Evolutionary conservation across 1,140 invertebrate species (phyloP).

Genomic region (Drosophila parabipectinata): DNA sequence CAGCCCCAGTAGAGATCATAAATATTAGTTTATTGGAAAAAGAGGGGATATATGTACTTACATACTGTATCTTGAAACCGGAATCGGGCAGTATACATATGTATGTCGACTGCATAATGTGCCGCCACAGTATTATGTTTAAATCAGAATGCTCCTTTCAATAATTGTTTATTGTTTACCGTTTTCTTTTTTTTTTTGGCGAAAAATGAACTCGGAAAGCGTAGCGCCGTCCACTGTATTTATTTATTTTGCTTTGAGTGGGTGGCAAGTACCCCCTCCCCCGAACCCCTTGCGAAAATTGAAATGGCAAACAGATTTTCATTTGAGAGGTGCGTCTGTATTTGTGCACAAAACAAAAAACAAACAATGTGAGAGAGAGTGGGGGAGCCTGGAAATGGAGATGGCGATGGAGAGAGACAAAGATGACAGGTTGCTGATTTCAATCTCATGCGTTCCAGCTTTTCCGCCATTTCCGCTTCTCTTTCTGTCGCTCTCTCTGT

Average conservation of each 20-base stretch:
- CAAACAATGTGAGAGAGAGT: slow-evolving; percentile 12
- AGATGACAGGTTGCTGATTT: slow-evolving; percentile 34
- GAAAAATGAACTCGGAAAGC: neutral
- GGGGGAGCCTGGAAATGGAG: neutral
- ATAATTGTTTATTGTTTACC: slow-evolving; percentile 6
- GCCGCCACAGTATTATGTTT: neutral
- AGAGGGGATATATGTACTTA: neutral
- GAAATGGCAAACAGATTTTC: slow-evolving; percentile 61
- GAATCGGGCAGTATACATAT: neutral
- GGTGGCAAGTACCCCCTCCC: slow-evolving; percentile 22
- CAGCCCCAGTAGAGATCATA: neutral
- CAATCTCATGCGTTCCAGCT: slow-evolving; percentile 36
- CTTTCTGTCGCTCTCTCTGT: neutral
- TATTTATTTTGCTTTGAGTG: neutral
- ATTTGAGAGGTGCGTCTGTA: slow-evolving; percentile 35
- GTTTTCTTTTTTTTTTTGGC: neutral
- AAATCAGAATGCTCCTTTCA: neutral
- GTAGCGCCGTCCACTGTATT: slow-evolving; percentile 3
- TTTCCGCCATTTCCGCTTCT: slow-evolving; percentile 8
- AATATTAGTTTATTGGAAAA: neutral
- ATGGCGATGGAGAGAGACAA: neutral
- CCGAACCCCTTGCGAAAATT: slow-evolving; percentile 16
- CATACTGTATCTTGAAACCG: neutral
- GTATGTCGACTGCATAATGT: neutral
- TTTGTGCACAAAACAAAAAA: slow-evolving; percentile 15